Evolutionary conservation across 23 tunicate genomes (phyloP).

Genomic region (Trididemnum clinides): DNA sequence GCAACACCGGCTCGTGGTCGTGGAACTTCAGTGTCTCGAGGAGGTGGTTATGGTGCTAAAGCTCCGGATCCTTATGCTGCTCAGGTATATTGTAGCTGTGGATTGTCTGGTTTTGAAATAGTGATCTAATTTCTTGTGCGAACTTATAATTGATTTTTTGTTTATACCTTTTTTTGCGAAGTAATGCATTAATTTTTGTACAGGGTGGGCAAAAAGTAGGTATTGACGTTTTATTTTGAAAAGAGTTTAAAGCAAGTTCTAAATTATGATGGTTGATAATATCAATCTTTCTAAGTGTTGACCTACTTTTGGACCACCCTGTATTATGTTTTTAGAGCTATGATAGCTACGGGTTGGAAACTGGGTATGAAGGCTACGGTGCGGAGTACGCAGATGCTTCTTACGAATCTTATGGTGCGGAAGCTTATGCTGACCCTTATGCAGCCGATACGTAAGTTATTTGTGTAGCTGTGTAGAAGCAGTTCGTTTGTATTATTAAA

Average conservation of each 20-base stretch:
- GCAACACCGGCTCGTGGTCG: not conserved
- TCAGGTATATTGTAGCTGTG: not conserved
- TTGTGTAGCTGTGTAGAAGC: not conserved
- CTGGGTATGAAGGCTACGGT: slow-evolving; percentile 55
- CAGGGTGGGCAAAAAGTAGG: too few relatives aligned
- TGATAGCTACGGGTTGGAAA: not conserved
- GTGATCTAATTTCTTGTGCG: too few relatives aligned
- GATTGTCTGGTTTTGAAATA: not conserved
- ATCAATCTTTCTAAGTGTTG: too few relatives aligned
- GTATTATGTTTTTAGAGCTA: not conserved
- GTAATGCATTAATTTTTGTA: too few relatives aligned
- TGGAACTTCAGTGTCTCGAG: not conserved
- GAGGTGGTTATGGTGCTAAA: not conserved
- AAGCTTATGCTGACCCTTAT: slow-evolving; percentile 25
- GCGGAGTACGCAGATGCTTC: slow-evolving; percentile 15
- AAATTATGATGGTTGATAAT: too few relatives aligned
- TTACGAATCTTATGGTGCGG: slow-evolving; percentile 2
- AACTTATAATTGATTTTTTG: too few relatives aligned
- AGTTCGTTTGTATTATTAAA: not conserved
- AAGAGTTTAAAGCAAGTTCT: too few relatives aligned
- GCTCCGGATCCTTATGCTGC: slow-evolving; percentile 11
- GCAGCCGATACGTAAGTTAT: slow-evolving; percentile 65
- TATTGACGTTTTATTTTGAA: too few relatives aligned
- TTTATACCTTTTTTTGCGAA: too few relatives aligned
- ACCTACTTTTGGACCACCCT: not conserved